A percentile compares a stretch with the other conserved stretches of the same genome.
Evolutionary conservation across 2,888 invertebrate genomes (phyloP).

Genomic region (Rhagium mordax): DNA sequence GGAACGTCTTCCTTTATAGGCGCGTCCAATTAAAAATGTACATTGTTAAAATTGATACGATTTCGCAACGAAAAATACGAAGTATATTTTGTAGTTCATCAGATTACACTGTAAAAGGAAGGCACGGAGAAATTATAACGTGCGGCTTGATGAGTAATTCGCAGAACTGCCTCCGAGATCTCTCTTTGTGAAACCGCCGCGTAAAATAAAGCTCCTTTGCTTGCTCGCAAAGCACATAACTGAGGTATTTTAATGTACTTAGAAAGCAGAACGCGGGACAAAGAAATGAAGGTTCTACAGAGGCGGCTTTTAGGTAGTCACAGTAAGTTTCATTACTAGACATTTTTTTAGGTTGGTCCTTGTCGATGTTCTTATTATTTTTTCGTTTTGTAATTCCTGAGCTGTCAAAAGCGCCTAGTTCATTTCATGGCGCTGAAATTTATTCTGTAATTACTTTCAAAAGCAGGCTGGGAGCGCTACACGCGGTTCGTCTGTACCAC

Average conservation of each 20-base stretch:
- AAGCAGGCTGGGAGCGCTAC: too few species aligned
- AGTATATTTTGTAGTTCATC: constrained; percentile 2
- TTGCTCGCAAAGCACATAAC: constrained; percentile 52
- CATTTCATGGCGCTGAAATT: too few species aligned
- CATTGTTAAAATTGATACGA: neutral
- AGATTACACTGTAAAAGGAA: constrained; percentile 10
- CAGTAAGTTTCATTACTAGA: constrained; percentile 16
- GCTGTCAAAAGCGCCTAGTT: too few species aligned
- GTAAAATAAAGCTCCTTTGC: constrained; percentile 52
- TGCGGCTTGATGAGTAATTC: constrained; percentile 14
- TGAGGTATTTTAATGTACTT: constrained; percentile 59
- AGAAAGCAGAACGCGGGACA: constrained; percentile 54
- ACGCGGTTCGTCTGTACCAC: too few species aligned
- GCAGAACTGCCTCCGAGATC: constrained; percentile 20
- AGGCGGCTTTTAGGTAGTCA: constrained; percentile 33
- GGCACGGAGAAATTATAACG: constrained; percentile 23
- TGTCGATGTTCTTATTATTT: neutral
- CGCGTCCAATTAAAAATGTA: too few species aligned
- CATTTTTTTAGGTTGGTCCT: neutral
- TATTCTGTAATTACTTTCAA: too few species aligned
- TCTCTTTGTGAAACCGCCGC: constrained; percentile 44
- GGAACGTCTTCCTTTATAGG: too few species aligned
- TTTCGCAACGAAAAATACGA: neutral
- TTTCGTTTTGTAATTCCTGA: too few species aligned
- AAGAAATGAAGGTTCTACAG: constrained; percentile 53